These are phyloP conservation scores for Drosophila littoralis DNA, from an alignment of 1,140 invertebrate species.

Conservation along the genomic window DNA sequence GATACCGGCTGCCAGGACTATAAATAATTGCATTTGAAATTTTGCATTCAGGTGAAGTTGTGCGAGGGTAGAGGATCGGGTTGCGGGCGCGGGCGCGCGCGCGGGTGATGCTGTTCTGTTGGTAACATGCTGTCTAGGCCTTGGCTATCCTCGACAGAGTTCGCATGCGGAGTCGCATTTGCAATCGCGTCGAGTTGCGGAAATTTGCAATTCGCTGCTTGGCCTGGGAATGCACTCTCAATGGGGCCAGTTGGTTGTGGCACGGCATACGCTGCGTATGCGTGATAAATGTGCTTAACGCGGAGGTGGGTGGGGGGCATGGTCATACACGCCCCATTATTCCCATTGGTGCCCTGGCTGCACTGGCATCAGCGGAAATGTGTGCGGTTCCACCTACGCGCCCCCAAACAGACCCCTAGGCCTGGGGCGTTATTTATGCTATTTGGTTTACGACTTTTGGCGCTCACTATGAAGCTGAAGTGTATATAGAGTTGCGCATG, in stretches of 20 bases:
- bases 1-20: conserved; percentile 37
- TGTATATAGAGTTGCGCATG: conserved; percentile 2
- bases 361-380: conserved; percentile 51
- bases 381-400: conserved; percentile 57
- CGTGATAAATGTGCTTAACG: conserved; percentile 70
- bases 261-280: conserved; percentile 70
- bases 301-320: conserved; percentile 26
- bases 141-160: conserved; percentile 39
- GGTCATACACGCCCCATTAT: conserved; percentile 2
- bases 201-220: conserved; percentile 72
- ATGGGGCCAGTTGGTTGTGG: conserved; percentile 29
- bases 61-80: background rate
- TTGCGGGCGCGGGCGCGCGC: background rate
- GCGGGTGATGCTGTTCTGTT: background rate
- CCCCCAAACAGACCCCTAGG: conserved; percentile 20
- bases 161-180: conserved; percentile 55
- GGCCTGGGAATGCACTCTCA: conserved; percentile 11
- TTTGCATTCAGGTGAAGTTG: conserved; percentile 44
- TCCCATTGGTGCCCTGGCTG: background rate
- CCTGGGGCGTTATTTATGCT: conserved; percentile 67
- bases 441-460: conserved; percentile 68
- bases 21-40: conserved; percentile 60
- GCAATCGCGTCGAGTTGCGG: conserved; percentile 59
- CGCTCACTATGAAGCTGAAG: conserved; percentile 32
- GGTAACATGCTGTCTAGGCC: conserved; percentile 33